Conservation (phyloP, 2,113 vertebrate genomes). For the Bostrychus sinensis region DNA sequence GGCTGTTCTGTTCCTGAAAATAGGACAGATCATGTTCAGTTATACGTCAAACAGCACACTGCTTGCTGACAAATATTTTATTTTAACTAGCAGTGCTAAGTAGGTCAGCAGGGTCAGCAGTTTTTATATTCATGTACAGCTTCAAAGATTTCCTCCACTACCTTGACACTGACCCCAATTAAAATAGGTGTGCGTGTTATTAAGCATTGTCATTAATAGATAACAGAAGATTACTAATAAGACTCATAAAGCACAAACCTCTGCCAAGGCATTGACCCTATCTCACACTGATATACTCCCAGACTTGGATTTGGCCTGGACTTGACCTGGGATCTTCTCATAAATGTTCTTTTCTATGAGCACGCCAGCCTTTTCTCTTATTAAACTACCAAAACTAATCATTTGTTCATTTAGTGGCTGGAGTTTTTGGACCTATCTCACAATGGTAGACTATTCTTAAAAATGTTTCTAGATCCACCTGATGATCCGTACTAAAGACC, state of each 20-base stretch:
- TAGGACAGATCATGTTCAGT: not conserved
- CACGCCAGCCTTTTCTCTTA: too few relatives aligned
- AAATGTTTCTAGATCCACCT: too few relatives aligned
- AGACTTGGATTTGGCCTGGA: too few relatives aligned
- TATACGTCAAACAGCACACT: not conserved
- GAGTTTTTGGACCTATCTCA: too few relatives aligned
- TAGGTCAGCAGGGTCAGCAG: not conserved
- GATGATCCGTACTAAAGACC: too few relatives aligned
- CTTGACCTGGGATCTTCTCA: too few relatives aligned
- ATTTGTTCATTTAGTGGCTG: too few relatives aligned
- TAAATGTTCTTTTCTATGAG: too few relatives aligned
- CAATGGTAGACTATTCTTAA: too few relatives aligned
- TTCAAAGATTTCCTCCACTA: not conserved
- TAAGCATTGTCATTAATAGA: constrained; percentile 4
- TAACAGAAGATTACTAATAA: constrained; percentile 16
- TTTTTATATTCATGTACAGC: constrained; percentile 6
- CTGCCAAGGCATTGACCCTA: too few relatives aligned
- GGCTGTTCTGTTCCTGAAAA: constrained; percentile 59
- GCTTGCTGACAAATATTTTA: not conserved
- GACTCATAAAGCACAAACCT: not conserved
- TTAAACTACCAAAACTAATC: too few relatives aligned
- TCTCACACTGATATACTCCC: too few relatives aligned
- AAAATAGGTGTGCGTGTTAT: constrained; percentile 4
- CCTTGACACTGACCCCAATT: constrained; percentile 2
- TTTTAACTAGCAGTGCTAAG: constrained; percentile 2